These are phyloP conservation scores for Onthophagus taurus DNA, from an alignment of 1,140 invertebrate species.

Conservation along the genomic window DNA sequence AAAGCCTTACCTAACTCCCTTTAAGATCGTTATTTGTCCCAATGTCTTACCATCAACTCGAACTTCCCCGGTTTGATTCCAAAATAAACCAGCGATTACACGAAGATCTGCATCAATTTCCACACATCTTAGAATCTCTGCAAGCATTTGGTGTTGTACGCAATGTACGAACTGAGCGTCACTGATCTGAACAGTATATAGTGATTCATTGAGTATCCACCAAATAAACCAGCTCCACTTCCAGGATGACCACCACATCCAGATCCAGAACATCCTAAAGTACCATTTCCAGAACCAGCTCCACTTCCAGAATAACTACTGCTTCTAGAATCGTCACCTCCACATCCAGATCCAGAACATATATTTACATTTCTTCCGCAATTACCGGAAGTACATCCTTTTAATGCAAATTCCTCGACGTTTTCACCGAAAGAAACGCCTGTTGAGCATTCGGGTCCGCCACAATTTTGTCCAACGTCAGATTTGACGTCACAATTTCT, in stretches of 20 bases:
- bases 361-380: neutral
- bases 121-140: no score
- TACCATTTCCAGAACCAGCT: neutral
- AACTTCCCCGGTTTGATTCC: no score
- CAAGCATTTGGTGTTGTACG: no score
- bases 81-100: no score
- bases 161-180: no score
- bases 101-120: no score
- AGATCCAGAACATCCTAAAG: slow-evolving; percentile 4
- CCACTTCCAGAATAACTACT: neutral
- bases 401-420: neutral
- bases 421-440: slow-evolving; percentile 1
- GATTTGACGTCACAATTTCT: neutral
- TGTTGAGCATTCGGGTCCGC: neutral
- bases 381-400: no score
- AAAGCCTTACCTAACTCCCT: no score
- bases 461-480: neutral
- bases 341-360: neutral
- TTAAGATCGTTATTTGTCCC: no score
- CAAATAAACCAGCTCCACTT: neutral
- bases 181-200: no score
- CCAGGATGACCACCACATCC: slow-evolving; percentile 5
- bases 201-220: no score
- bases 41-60: no score
- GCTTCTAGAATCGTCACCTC: neutral